Conservation (phyloP, 2,113 vertebrate species). For the Sinosuthora webbiana region DNA sequence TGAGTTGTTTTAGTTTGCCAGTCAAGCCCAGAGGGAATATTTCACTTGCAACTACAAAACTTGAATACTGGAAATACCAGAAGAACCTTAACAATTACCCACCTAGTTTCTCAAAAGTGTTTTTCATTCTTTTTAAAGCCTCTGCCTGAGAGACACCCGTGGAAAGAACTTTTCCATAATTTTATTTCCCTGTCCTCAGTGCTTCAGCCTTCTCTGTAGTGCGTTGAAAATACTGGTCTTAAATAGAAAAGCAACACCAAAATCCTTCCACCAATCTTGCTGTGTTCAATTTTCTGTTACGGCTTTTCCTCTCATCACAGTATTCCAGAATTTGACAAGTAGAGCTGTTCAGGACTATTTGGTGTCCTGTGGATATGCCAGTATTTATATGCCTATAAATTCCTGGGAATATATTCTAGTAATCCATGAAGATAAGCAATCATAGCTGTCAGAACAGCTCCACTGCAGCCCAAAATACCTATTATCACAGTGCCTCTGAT, state of each 20-base stretch:
- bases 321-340: background rate
- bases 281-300: background rate
- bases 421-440: background rate
- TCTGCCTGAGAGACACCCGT: background rate
- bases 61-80: background rate
- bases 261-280: background rate
- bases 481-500: background rate
- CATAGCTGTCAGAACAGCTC: background rate
- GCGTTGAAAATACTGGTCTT: background rate
- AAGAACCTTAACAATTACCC: background rate
- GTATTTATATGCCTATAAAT: background rate
- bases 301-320: background rate
- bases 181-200: background rate
- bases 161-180: background rate
- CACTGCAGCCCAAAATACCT: background rate
- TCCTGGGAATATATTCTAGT: background rate
- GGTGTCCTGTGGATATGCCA: background rate
- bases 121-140: background rate
- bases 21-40: background rate
- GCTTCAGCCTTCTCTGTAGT: background rate
- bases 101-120: background rate
- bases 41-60: conserved; percentile 8
- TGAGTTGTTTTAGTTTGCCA: background rate
- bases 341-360: background rate
- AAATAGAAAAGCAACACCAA: background rate